phyloP scores from a whole-genome alignment of 2,113 vertebrate genomes.

The Delphinus delphis region DNA sequence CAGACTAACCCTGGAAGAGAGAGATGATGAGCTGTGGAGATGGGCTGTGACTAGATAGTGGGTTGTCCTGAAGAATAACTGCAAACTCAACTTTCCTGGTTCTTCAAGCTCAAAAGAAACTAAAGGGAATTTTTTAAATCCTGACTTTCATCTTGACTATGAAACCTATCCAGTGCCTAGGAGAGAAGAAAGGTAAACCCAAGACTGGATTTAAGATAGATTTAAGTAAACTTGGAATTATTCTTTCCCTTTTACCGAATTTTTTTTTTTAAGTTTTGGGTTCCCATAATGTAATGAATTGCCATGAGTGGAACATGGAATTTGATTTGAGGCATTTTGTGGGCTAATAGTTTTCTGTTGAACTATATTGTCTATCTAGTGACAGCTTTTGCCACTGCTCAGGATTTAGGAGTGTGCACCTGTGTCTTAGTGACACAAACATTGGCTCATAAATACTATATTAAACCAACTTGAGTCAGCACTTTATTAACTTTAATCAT shows the following conservation, averaged over 20 bases:
- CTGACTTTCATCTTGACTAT: background rate
- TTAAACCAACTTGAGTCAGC: background rate
- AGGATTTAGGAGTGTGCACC: background rate
- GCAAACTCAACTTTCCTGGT: background rate
- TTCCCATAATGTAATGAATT: background rate
- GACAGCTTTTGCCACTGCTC: background rate
- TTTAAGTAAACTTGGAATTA: conserved; percentile 6
- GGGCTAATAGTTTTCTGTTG: background rate
- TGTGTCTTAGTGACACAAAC: background rate
- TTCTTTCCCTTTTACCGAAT: background rate
- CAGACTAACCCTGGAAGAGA: background rate
- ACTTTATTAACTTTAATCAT: background rate
- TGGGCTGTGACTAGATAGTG: background rate
- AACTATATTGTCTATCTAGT: background rate
- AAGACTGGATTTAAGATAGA: background rate
- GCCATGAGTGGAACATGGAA: background rate
- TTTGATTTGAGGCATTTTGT: background rate
- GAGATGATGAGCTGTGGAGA: background rate
- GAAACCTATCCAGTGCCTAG: background rate
- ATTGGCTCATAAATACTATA: background rate
- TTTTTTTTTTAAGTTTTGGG: background rate
- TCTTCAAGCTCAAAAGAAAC: background rate
- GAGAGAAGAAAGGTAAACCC: conserved; percentile 1
- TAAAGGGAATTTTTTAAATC: background rate
- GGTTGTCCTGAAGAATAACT: background rate